Evolutionary conservation across 2,797 vertebrate genomes (phyloP), one percentile per base, ranked within the genome.

Genomic region (Prionace glauca): DNA sequence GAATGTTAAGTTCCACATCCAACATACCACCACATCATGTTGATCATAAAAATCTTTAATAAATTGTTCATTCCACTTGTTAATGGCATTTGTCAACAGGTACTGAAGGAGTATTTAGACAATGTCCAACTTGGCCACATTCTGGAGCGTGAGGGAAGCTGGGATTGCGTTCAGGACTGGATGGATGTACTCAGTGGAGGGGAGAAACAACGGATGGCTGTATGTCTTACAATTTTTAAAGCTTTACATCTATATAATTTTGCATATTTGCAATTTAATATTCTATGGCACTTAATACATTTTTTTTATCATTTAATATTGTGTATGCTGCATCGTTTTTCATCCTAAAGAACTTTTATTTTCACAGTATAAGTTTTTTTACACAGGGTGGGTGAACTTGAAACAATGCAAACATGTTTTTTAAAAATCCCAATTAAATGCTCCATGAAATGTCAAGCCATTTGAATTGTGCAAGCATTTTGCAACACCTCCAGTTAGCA

Each of bases 151-250:
- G 99, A 99, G 97, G 98, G 98, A 96, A 98, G 97, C 96, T 99
- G 99, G 99, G 98, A 99, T 77, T 97, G 97, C 3, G 97, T 99
- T 97, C 99, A 99, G 97, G 99, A 99, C 95, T 99, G 99, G 99
- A 99, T 99, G 99, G 99, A 99, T 86, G 99, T 99, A 2, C 98
- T 99, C 96, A 99, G 99, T 81, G 99, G 99, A 96, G 99, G 99
- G 97, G 99, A 99, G 95, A 99, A 99, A 96, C 99, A 99, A 97
- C 98, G 99, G 96, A 99, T 99, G 99, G 99, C 99, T 29, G 99
- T 99, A 97, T 97, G 98, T 96, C 88, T 50, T 96, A 12, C 62
- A 92, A 62, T n/a, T 56, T 65, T 91, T 65, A 12, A 12, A 88
- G 50, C 10, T 26, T 26, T 56, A 62, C 22, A 36, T 56, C 11